Evolutionary conservation across 2,113 vertebrate species (phyloP).

Genomic region (Nanorana parkeri): DNA sequence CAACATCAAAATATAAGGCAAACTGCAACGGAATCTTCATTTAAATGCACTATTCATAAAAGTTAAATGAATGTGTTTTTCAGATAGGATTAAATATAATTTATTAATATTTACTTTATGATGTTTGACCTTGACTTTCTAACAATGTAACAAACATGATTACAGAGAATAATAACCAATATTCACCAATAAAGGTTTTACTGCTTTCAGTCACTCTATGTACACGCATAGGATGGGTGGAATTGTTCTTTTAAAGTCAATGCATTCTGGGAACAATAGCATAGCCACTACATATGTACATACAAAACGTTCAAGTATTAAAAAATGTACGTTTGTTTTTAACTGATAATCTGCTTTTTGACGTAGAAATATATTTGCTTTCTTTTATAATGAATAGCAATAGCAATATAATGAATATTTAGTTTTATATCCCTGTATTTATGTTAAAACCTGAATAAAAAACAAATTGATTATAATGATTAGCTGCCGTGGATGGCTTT

Average conservation of each 20-base stretch:
- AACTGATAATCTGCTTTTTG: background rate
- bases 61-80: conserved; percentile 11
- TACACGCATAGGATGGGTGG: background rate
- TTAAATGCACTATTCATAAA: conserved; percentile 21
- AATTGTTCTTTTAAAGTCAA: too few relatives aligned
- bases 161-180: conserved; percentile 13
- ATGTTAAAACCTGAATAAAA: too few relatives aligned
- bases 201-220: conserved; percentile 5
- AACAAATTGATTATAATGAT: too few relatives aligned
- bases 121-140: conserved; percentile 12
- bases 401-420: too few relatives aligned
- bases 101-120: conserved; percentile 17
- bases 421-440: too few relatives aligned
- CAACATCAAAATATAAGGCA: conserved; percentile 1
- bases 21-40: conserved; percentile 21
- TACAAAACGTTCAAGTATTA: conserved; percentile 12
- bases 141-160: conserved; percentile 23
- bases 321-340: background rate
- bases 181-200: conserved; percentile 37
- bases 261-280: too few relatives aligned
- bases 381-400: too few relatives aligned
- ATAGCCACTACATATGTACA: background rate
- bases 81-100: conserved; percentile 6
- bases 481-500: too few relatives aligned
- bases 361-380: background rate